Evolutionary conservation across 2,797 vertebrate genomes (phyloP), one percentile per base, ranked within the genome.

Genomic region (Gouania willdenowi): DNA sequence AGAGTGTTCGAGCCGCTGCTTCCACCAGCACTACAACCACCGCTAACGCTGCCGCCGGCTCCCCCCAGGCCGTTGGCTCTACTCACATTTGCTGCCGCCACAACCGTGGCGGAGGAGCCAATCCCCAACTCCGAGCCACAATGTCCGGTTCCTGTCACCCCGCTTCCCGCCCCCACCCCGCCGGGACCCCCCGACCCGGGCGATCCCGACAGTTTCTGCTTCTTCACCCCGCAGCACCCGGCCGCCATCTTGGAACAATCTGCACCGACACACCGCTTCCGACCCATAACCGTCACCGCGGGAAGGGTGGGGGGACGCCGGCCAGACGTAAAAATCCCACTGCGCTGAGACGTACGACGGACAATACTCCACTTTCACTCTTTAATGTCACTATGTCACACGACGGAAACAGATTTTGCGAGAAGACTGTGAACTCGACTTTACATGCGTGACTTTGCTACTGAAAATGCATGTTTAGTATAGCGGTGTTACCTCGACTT

Each of bases 151-250:
- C 92, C 89, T 85, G 86, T 84, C 86, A 90, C 79, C 86, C 91
- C 89, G 85, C 88, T 81, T 81, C 87, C 92, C 88, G 84, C 88
- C 82, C 87, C 79, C 83, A 89, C 90, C 81, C 91, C 88, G 81
- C 91, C 91, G 82, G 90, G 90, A 80, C 93, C 91, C 90, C 92
- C 92, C 68, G 94, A 92, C 49, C 94, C 93, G 83, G 95, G 93
- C 83, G 94, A 97, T 85, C 94, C 94, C 91, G 95, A 97, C 90
- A 98, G 93, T 88, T 97, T 97, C 93, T 98, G 95, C 93, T 98
- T 98, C 94, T 98, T 98, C 93, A 98, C 95, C 93, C 95, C 94
- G 89, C 95, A 97, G 93, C 95, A 98, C 87, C 94, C 94, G 91
- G 94, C 94, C 94, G 94, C 95, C 95, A 98, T 98, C 94, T 98